Base-by-base conservation (phyloP, 92 coral and sea anemone species). In the Phenganax marumi region DNA sequence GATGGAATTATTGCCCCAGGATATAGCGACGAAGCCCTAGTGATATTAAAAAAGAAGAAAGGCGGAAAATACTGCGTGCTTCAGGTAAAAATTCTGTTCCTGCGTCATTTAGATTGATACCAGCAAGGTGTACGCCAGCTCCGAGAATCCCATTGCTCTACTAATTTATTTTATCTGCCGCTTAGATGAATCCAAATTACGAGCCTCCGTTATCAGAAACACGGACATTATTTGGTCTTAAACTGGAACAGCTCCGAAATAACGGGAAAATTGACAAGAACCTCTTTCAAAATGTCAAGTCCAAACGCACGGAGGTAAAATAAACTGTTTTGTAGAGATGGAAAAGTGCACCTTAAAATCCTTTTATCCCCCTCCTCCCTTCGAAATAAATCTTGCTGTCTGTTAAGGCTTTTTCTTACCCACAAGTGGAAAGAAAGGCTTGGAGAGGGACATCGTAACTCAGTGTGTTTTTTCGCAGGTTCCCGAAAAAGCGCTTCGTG, bases 1-100 rank as follows among this genome's bases (percentile, higher is more conserved):
- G 97, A 93, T 89, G 97, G 97, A 12, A 89, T 93, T 56, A 93
- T 93, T 89, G 97, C 97, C 47, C 97, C 97, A 50, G 92, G 97
- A 0, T 93, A 87, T 83, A 86, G 89, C 54, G 77, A 84, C 24
- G 93, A 92, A 71, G 97, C 97, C 26, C 64, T 93, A 22, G 97
- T 89, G 52, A 90, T 93, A 8, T 83, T 93, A 43, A 92, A 84
- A 75, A 93, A 93, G 88, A 93, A 93, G 83, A 93, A 93, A 73
- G 97, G 97, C 55, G 97, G 97, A 24, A 93, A 92, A 85, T 93
- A 93, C 76, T 93, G 97, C 88, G 89, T 93, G 12, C 88, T 93
- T 11, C 92, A 93, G 97, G 97, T 93, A 87, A 24, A 25, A 3
- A 16, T 23, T 10, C 48, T 70, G 66, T 5, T 0, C 6, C 25